Conservation (phyloP, 2,113 vertebrate genomes). For the Proterorhinus semilunaris region DNA sequence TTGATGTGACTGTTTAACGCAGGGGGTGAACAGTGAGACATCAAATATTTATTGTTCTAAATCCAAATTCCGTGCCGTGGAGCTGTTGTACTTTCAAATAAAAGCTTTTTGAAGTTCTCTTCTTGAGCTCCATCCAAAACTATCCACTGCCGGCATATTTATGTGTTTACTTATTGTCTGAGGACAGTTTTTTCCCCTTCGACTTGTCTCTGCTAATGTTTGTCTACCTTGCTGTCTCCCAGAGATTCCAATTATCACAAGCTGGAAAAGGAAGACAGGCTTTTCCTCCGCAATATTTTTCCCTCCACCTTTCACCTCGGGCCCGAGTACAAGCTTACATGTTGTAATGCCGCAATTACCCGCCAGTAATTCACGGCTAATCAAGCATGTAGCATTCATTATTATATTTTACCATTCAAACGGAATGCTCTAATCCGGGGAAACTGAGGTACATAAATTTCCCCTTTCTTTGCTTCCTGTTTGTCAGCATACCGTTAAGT, state of each 20-base stretch:
- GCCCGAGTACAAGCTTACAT: conserved; percentile 41
- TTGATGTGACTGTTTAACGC: too few relatives aligned
- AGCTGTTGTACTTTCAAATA: conserved; percentile 16
- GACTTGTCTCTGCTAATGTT: conserved; percentile 24
- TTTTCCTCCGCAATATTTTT: conserved; percentile 37
- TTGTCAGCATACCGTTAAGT: conserved; percentile 43
- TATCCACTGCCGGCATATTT: conserved; percentile 40
- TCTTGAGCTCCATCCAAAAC: conserved; percentile 30
- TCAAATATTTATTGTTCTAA: conserved; percentile 3
- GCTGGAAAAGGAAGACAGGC: conserved; percentile 32
- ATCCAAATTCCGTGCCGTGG: conserved; percentile 30
- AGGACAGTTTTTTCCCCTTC: conserved; percentile 8
- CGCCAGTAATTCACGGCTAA: conserved; percentile 59
- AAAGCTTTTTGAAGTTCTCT: conserved; percentile 30
- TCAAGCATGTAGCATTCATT: conserved; percentile 62
- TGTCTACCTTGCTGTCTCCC: conserved; percentile 38
- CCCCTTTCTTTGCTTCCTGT: conserved; percentile 49
- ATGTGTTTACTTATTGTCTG: conserved; percentile 49
- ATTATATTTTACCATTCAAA: conserved; percentile 52
- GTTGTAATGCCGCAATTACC: conserved; percentile 71
- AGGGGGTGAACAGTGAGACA: too few relatives aligned
- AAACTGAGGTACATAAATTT: conserved; percentile 35
- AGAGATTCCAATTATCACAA: conserved; percentile 50
- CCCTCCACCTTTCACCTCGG: conserved; percentile 31
- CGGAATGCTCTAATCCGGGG: conserved; percentile 57